A percentile compares a stretch with the other conserved stretches of the same genome.
Evolutionary conservation across 2,888 invertebrate genomes (phyloP).

Genomic region (Calliopum simillimum): DNA sequence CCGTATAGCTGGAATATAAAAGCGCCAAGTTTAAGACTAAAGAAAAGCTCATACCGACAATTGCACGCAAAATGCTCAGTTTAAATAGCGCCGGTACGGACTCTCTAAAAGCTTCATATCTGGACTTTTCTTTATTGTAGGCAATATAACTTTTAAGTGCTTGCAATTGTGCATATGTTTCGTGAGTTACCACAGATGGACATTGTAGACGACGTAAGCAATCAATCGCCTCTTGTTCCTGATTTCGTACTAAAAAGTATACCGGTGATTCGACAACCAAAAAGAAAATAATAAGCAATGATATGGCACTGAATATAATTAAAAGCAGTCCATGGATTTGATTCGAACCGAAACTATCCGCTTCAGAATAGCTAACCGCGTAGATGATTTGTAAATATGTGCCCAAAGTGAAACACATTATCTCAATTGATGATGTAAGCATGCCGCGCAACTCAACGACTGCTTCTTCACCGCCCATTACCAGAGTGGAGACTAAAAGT

Average conservation of each 20-base stretch:
- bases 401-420: constrained; percentile 49
- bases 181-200: constrained; percentile 47
- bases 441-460: constrained; percentile 51
- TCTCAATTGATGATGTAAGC: constrained; percentile 46
- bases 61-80: constrained; percentile 49
- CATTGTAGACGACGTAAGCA: constrained; percentile 54
- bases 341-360: constrained; percentile 10
- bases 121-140: constrained; percentile 47
- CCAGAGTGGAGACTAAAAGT: constrained; percentile 54
- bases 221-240: constrained; percentile 56
- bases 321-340: constrained; percentile 53
- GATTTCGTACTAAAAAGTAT: constrained; percentile 49
- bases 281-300: constrained; percentile 43
- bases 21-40: constrained; percentile 35
- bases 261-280: constrained; percentile 58
- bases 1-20: background rate
- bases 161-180: constrained; percentile 53
- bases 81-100: constrained; percentile 51
- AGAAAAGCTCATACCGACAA: constrained; percentile 54
- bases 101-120: constrained; percentile 42
- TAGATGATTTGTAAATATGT: constrained; percentile 53
- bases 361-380: constrained; percentile 28
- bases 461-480: constrained; percentile 56
- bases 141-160: constrained; percentile 58
- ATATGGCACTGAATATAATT: constrained; percentile 49